Evolutionary conservation across 2,113 vertebrate species (phyloP), one percentile per base, ranked within the genome.

Genomic region (Lepidiolamprologus cunningtoni): DNA sequence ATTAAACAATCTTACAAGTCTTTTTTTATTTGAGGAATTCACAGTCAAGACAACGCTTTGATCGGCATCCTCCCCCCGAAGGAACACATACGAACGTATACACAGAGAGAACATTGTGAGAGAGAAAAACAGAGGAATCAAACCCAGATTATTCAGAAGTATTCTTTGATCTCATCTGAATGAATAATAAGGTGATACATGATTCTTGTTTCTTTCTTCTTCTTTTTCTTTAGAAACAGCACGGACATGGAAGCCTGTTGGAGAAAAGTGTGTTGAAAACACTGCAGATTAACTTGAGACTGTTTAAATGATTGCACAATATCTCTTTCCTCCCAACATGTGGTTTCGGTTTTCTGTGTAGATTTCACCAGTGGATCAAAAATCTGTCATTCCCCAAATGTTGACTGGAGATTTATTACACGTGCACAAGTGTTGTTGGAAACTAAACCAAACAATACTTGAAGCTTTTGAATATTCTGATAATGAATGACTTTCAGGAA

Each of bases 121-220:
- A 31, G 47, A 31, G 35, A 23, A 53, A 86, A 82, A 83, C 26
- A 87, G 16, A 57, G 17, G 17, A 87, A 89, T 73, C 54, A 81
- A 87, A 86, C 83, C 45, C 66, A 45, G 14, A 92, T 91, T 89
- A 87, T 91, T 91, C 81, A 55, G 80, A 89, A 83, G 86, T 53
- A 57, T 86, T 82, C 91, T 93, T 92, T 94, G 93, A 93, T 94
- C 85, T 79, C 11, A 14, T 61, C 57, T 66, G 85, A 82, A 81
- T 90, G 87, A 88, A 89, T 90, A 93, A 94, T 78, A 35, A 40
- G 57, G 37, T 9, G 14, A 17, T 5, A 37, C 35, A 45, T 40
- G 33, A 26, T 61, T 80, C 21, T 10, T 66, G 4, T 35, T 66
- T n/a, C 5, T 82, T 33, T 9, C 16, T 28, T 28, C 26, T 28